Evolutionary conservation across 1,140 invertebrate species (phyloP).

Genomic region (Tigriopus japonicus): DNA sequence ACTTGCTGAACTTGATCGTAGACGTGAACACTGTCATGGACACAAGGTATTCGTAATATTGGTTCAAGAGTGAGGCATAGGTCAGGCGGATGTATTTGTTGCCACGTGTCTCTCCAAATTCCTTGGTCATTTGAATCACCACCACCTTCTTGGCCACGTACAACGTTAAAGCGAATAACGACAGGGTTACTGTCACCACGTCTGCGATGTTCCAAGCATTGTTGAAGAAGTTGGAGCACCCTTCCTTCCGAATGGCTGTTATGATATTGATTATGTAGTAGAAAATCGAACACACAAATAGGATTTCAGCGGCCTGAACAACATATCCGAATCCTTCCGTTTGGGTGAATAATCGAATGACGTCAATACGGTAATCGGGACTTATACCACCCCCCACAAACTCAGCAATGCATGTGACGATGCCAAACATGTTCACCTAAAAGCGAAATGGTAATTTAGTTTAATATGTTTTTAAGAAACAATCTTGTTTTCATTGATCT

Average conservation of each 20-base stretch:
- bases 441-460: not conserved
- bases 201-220: slow-evolving; percentile 18
- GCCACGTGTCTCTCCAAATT: not conserved
- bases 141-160: slow-evolving; percentile 16
- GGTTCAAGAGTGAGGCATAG: not conserved
- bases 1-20: slow-evolving; percentile 4
- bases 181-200: slow-evolving; percentile 15
- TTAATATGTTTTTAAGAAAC: not conserved
- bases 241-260: slow-evolving; percentile 15
- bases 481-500: slow-evolving; percentile 3
- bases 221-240: slow-evolving; percentile 15
- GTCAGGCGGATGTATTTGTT: slow-evolving; percentile 7
- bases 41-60: slow-evolving; percentile 8
- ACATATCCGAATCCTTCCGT: slow-evolving; percentile 13
- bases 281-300: slow-evolving; percentile 17
- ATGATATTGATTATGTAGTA: slow-evolving; percentile 17
- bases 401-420: slow-evolving; percentile 31
- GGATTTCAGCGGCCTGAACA: slow-evolving; percentile 16
- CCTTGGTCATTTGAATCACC: not conserved
- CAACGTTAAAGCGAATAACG: slow-evolving; percentile 17
- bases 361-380: slow-evolving; percentile 32
- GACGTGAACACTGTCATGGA: slow-evolving; percentile 13
- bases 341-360: slow-evolving; percentile 19
- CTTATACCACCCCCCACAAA: slow-evolving; percentile 32
- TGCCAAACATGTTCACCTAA: slow-evolving; percentile 23